Base-by-base conservation (phyloP, 1,140 invertebrate genomes). In the Drosophila athabasca region DNA sequence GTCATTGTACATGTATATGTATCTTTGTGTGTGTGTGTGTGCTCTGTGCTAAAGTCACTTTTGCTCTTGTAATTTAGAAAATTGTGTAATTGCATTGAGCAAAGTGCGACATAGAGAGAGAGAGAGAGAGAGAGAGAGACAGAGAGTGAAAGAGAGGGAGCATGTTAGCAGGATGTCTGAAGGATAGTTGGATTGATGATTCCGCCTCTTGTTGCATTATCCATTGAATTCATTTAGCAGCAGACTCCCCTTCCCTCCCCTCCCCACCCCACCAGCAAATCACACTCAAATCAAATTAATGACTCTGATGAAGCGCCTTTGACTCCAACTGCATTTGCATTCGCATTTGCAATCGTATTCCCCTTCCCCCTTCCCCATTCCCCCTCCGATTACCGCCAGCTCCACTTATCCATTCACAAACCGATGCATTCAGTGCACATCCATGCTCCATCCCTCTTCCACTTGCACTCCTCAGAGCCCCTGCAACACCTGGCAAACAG, bases 81-180 rank as follows among this genome's bases (percentile, higher is more conserved):
- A 77, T 82, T 81, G 55, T 69, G 68, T 81, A 81, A 81, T 81
- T 82, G 79, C 74, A 82, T 78, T 78, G 62, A 26, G 13, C 4
- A 41, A 31, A 50, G 15, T 29, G 19, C 15, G 9, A 43, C n/a
- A 62, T 19, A n/a, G 0, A 31, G 6, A 50, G n/a, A 3, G n/a
- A 3, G 5, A 9, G 31, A 24, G 24, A 11, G 11, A 15, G 11
- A n/a, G 24, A 62, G 24, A n/a, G 0, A 41, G 9, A 49, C 11
- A 3, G n/a, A 2, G 6, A 9, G 31, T 19, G 26, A 13, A 13
- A n/a, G 6, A 11, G 26, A 45, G 9, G 6, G 9, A 11, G 35
- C 35, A 35, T 35, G 35, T 13, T 35, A 11, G 35, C 35, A 9
- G 35, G 35, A 35, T 11, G 35, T 35, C 35, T 35, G 9, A 11